Evolutionary conservation across 2,113 vertebrate species (phyloP).

Genomic region (Podiceps cristatus): DNA sequence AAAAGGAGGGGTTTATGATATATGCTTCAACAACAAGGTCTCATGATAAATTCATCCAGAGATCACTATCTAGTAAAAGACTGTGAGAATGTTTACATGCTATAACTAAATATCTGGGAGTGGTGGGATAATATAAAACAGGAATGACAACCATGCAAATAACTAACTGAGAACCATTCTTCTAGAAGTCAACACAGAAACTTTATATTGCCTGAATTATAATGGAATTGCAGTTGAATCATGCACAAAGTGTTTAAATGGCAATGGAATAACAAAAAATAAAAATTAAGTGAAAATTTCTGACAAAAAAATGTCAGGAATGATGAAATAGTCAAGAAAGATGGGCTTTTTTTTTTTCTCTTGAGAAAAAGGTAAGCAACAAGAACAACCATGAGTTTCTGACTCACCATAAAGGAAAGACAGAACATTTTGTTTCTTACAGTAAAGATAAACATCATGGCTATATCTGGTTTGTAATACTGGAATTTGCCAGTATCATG

Average conservation of each 20-base stretch:
- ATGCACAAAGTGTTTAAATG: not conserved
- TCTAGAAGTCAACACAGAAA: not conserved
- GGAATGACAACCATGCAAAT: not conserved
- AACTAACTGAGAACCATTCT: not conserved
- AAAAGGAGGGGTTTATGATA: not conserved
- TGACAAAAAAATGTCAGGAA: not conserved
- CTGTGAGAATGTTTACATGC: not conserved
- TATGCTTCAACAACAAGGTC: not conserved
- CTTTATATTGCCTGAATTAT: not conserved
- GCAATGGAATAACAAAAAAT: not conserved
- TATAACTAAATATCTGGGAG: not conserved
- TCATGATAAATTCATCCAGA: not conserved
- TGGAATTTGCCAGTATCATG: not conserved
- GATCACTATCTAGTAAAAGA: not conserved
- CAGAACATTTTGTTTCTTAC: not conserved
- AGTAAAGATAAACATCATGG: not conserved
- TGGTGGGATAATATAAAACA: not conserved
- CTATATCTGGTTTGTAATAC: not conserved
- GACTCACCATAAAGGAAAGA: not conserved
- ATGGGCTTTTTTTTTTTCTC: not conserved
- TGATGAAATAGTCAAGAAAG: not conserved
- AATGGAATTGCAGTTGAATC: not conserved
- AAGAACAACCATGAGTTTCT: not conserved
- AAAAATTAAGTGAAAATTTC: not conserved
- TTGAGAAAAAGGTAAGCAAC: not conserved